Conservation (phyloP, 2,797 vertebrate genomes). For the Podarcis lilfordi region DNA sequence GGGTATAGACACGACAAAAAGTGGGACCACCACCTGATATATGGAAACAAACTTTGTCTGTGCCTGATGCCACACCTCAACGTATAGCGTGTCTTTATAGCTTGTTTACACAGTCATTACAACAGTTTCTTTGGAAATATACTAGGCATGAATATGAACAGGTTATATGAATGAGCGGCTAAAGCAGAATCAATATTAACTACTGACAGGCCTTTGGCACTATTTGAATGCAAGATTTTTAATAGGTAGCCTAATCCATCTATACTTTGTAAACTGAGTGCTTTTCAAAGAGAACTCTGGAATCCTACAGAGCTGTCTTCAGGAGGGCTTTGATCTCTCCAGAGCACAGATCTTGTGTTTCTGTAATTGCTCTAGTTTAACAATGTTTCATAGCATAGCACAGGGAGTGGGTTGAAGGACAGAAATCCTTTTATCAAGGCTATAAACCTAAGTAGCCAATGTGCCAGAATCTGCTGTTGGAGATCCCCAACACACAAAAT, state of each 20-base stretch:
- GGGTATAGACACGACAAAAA: background rate
- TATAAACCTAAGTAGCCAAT: slow-evolving; percentile 76
- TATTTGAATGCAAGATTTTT: slow-evolving; percentile 58
- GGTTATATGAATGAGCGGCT: slow-evolving; percentile 58
- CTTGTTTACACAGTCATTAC: background rate
- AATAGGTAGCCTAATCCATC: slow-evolving; percentile 60
- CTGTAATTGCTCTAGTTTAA: slow-evolving; percentile 78
- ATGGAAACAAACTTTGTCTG: background rate
- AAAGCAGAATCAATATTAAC: slow-evolving; percentile 59
- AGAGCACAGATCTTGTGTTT: slow-evolving; percentile 76
- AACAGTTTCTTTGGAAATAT: slow-evolving; percentile 58
- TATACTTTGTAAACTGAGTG: slow-evolving; percentile 71
- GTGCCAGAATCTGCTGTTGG: slow-evolving; percentile 67
- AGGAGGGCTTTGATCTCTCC: slow-evolving; percentile 78
- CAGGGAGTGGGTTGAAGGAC: slow-evolving; percentile 57
- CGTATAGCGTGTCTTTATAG: slow-evolving; percentile 25
- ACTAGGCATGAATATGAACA: slow-evolving; percentile 54
- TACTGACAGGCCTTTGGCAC: slow-evolving; percentile 55
- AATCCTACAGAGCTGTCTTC: slow-evolving; percentile 72
- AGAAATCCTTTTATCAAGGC: slow-evolving; percentile 75
- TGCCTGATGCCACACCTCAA: slow-evolving; percentile 54
- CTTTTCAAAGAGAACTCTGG: slow-evolving; percentile 73
- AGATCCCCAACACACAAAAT: background rate
- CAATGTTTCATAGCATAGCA: slow-evolving; percentile 70
- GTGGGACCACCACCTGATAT: background rate